These are phyloP conservation scores for Harpagoxenus sublaevis DNA, from an alignment of 2,888 invertebrate genomes.

Conservation along the genomic window DNA sequence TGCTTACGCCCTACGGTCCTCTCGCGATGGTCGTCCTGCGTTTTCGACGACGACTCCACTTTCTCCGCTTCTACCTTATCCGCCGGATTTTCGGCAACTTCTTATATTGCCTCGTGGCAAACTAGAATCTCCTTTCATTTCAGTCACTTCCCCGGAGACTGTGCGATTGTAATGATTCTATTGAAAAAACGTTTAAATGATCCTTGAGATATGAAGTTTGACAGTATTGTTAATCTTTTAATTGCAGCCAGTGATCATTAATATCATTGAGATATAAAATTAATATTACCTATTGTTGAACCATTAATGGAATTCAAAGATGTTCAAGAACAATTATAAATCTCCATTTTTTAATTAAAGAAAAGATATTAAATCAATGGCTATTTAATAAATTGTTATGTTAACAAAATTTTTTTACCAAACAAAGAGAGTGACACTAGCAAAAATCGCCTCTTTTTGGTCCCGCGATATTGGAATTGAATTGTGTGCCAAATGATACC, in stretches of 20 bases:
- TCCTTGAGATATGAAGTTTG: conserved; percentile 3
- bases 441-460: too few relatives aligned
- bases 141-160: background rate
- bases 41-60: conserved; percentile 52
- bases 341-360: background rate
- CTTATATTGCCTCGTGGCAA: conserved; percentile 18
- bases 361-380: background rate
- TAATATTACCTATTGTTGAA: background rate
- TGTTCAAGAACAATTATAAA: background rate
- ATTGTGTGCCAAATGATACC: too few relatives aligned
- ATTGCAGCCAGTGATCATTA: background rate
- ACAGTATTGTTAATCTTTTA: background rate
- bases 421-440: background rate
- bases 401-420: background rate
- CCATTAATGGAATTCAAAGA: background rate
- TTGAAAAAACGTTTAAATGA: conserved; percentile 33
- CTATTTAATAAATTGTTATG: background rate
- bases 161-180: conserved; percentile 28
- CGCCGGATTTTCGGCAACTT: conserved; percentile 28
- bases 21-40: conserved; percentile 49
- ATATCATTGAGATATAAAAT: background rate
- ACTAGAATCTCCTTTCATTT: conserved; percentile 34
- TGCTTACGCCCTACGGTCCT: conserved; percentile 13
- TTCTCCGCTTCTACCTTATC: conserved; percentile 31
- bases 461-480: too few relatives aligned